Evolutionary conservation across 2,888 invertebrate genomes (phyloP).

Genomic region (Oscheius sp.): DNA sequence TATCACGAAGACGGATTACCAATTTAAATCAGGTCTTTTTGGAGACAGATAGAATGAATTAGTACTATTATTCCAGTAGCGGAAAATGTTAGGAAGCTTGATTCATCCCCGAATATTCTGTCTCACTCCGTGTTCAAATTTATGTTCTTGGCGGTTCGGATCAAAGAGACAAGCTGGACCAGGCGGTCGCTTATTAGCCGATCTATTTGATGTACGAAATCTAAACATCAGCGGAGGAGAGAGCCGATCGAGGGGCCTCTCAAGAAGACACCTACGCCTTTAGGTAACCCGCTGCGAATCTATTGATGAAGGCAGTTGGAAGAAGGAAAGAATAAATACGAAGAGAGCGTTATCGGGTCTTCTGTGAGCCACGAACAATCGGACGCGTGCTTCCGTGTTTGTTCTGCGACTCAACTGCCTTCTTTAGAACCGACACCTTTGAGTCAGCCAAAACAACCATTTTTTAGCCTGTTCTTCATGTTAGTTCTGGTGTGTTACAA

Average conservation of each 20-base stretch:
- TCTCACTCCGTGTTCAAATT: neutral
- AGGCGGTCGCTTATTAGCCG: conserved; percentile 25
- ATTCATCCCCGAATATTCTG: too few species aligned
- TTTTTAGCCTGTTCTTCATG: too few species aligned
- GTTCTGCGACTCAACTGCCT: conserved; percentile 8
- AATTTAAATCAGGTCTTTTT: too few species aligned
- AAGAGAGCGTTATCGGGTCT: neutral
- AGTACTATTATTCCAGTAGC: too few species aligned
- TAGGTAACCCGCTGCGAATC: conserved; percentile 3
- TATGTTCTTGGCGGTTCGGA: neutral
- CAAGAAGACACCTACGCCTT: conserved; percentile 14
- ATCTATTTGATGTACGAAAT: conserved; percentile 37
- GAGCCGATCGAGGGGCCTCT: conserved; percentile 17
- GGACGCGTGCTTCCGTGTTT: conserved; percentile 23
- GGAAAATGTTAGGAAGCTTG: too few species aligned
- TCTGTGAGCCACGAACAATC: neutral
- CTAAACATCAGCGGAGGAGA: conserved; percentile 22
- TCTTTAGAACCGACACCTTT: conserved; percentile 2
- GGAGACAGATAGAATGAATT: too few species aligned
- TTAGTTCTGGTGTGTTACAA: too few species aligned
- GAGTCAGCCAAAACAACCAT: too few species aligned
- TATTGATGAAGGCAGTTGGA: neutral
- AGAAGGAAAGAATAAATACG: neutral
- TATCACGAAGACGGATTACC: too few species aligned
- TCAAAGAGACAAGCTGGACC: neutral